Evolutionary conservation across 2,113 vertebrate genomes (phyloP).

Genomic region (Sarotherodon lohbergeri): DNA sequence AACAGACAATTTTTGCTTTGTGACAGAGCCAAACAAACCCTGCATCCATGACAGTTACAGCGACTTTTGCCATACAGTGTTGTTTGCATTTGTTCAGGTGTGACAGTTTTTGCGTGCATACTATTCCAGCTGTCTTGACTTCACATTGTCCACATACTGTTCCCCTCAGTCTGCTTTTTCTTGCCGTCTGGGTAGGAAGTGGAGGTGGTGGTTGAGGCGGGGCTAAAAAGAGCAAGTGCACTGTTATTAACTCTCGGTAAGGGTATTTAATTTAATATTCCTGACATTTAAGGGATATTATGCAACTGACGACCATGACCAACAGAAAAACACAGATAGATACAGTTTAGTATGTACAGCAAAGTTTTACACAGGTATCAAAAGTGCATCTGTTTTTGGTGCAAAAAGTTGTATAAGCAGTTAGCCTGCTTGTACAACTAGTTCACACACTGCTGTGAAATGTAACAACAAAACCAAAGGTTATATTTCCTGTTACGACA

Average conservation of each 20-base stretch:
- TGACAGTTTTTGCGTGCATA: conserved; percentile 53
- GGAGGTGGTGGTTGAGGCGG: conserved; percentile 1
- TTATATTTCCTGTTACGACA: neutral
- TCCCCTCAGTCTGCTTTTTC: conserved; percentile 61
- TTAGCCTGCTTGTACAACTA: neutral
- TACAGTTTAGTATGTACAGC: neutral
- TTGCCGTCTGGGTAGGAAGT: neutral
- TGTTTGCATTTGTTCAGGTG: neutral
- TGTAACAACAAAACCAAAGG: neutral
- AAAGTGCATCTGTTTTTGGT: neutral
- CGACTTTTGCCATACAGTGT: neutral
- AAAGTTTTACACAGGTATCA: neutral
- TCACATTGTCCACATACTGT: conserved; percentile 72
- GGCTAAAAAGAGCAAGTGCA: neutral
- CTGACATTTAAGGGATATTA: neutral
- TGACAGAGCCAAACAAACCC: neutral
- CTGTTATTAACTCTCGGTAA: neutral
- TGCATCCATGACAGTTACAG: neutral
- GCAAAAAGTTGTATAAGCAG: neutral
- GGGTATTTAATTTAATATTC: neutral
- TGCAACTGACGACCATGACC: neutral
- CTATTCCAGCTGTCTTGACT: conserved; percentile 67
- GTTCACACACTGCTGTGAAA: neutral
- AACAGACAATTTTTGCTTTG: neutral
- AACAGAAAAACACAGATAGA: neutral